Percentiles rank a stretch among this genome's conserved stretches.
Evolutionary conservation across 2,113 vertebrate genomes (phyloP).

Genomic region (Zosterops japonicus): DNA sequence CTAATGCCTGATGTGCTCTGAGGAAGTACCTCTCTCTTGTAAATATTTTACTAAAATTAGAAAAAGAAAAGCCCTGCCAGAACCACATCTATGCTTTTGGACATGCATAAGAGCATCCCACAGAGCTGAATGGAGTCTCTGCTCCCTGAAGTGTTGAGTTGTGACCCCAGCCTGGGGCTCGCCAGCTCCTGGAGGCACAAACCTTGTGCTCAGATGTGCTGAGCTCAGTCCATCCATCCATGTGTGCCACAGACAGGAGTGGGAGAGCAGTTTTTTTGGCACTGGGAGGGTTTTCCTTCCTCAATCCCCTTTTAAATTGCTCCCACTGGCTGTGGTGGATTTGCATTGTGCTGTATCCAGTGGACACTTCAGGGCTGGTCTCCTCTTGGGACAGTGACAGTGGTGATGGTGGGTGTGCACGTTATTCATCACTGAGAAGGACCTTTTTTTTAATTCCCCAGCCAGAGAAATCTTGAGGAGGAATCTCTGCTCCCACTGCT

Average conservation of each 20-base stretch:
- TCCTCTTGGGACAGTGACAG: background rate
- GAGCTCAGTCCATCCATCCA: background rate
- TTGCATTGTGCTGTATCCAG: accelerated
- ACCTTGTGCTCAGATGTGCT: slow-evolving; percentile 12
- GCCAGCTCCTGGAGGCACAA: background rate
- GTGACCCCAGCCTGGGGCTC: background rate
- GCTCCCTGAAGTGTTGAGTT: background rate
- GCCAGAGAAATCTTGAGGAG: background rate
- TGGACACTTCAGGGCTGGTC: background rate
- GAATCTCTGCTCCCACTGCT: background rate
- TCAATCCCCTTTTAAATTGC: background rate
- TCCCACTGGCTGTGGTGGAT: background rate
- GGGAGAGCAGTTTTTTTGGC: background rate
- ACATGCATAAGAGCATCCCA: background rate
- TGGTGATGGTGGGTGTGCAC: background rate
- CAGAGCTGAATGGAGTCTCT: background rate
- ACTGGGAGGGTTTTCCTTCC: background rate
- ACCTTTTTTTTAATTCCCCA: too few relatives aligned
- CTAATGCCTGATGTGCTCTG: background rate
- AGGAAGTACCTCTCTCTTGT: background rate
- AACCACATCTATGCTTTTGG: background rate
- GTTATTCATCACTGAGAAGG: background rate
- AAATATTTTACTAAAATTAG: background rate
- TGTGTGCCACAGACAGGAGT: background rate
- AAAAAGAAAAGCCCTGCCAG: background rate